Evolutionary conservation across 2,113 vertebrate species (phyloP).

Genomic region (Thamnophis sirtalis): DNA sequence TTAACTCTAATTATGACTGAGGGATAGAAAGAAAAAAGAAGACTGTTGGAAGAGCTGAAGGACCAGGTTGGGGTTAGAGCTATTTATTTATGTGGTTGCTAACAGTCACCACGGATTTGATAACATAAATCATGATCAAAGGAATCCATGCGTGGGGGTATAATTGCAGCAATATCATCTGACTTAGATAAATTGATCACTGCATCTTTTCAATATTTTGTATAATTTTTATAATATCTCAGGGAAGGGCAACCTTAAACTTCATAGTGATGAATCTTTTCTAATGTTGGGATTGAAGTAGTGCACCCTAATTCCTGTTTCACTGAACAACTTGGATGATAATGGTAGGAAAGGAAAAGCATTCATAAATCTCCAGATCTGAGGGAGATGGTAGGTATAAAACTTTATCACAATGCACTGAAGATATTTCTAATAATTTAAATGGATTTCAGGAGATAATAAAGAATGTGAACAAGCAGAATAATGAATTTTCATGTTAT

Average conservation of each 20-base stretch:
- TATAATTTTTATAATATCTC: not conserved
- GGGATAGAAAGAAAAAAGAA: not conserved
- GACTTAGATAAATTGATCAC: not conserved
- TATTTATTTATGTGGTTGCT: not conserved
- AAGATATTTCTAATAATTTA: not conserved
- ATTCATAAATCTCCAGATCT: not conserved
- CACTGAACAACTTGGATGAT: not conserved
- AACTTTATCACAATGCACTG: not conserved
- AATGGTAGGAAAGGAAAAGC: not conserved
- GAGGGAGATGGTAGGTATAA: not conserved
- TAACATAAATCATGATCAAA: not conserved
- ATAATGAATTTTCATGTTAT: conserved; percentile 10
- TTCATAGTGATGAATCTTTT: not conserved
- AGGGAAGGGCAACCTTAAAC: not conserved
- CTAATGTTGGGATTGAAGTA: not conserved
- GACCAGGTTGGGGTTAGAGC: not conserved
- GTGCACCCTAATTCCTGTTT: not conserved
- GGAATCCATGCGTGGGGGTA: not conserved
- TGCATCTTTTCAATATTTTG: not conserved
- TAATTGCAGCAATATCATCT: not conserved
- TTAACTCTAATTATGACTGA: not conserved
- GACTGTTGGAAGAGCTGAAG: not conserved
- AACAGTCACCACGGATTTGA: not conserved
- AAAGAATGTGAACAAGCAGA: not conserved
- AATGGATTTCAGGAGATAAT: conserved; percentile 7